Evolutionary conservation across 2,888 invertebrate species (phyloP), one percentile per base, ranked within the genome.

Genomic region (Gortyna flavago): DNA sequence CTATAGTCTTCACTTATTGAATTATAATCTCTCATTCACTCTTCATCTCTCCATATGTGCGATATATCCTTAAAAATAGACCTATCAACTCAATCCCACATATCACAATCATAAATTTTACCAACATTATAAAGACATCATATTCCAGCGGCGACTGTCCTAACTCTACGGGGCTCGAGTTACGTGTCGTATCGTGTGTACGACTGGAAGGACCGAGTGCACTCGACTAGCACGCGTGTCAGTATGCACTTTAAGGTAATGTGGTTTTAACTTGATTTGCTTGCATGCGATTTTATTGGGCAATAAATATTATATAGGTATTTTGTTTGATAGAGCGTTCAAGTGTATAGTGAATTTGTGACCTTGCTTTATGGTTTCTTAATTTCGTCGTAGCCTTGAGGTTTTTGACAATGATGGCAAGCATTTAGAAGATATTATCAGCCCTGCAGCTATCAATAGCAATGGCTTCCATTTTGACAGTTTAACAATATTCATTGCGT

Each of bases 171-270:
- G 80, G 99, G 99, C 0, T 99, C 99, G 68, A 99, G 99, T 76
- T 99, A 99, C 96, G 98, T 99, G 41, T 99, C 99, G 0, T 99
- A 99, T 94, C 97, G 99, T 80, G 98, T 99, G 65, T 99, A 99
- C 94, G 99, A 99, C 91, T 99, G 99, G 98, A 98, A 98, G 94
- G 99, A 99, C 93, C 97, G 99, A 79, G 99, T 99, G 25, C 99
- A 99, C 92, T 98, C 99, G 0, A 98, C 98, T 61, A 98, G 98
- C 66, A 99, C 98, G 81, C 97, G 98, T 89, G 98, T 99, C 91
- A 99, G 99, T 91, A 96, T 99, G 90, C 97, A 98, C 94, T 99
- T 99, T 95, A 98, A 98, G 97, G 98, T 98, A 96, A 93, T 71
- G 72, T 82, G 9, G 32, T 41, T 62, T 75, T 75, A 71, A 78